phyloP scores from a whole-genome alignment of 2,113 vertebrate genomes.

The Muscicapa adusta region DNA sequence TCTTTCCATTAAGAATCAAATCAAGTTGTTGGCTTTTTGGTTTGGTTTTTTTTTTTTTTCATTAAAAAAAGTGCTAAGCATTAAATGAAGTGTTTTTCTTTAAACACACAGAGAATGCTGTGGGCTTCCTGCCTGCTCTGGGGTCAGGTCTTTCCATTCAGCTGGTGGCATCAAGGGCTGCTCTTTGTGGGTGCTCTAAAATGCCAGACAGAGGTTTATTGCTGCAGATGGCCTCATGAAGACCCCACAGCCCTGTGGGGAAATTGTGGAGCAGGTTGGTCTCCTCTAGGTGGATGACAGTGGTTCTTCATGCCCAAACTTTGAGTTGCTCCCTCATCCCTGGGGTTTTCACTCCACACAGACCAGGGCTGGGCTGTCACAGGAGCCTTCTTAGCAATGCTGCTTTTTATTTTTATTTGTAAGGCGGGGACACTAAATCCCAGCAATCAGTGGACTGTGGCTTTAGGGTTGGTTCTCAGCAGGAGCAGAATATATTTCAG shows the following conservation, averaged over 20 bases:
- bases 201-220: neutral
- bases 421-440: neutral
- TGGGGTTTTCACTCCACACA: neutral
- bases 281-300: neutral
- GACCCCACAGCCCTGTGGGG: no score
- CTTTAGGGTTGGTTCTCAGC: neutral
- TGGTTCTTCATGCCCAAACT: neutral
- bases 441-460: neutral
- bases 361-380: neutral
- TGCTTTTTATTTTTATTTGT: neutral
- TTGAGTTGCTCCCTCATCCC: neutral
- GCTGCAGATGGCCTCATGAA: neutral
- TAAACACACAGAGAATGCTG: neutral
- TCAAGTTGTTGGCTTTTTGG: neutral
- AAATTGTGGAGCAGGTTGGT: neutral
- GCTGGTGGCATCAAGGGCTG: fast-evolving
- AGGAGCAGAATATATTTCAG: neutral
- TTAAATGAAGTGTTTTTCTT: neutral
- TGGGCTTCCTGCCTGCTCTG: neutral
- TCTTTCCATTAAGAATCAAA: slow-evolving; percentile 41
- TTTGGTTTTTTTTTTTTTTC: neutral
- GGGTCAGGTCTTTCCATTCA: neutral
- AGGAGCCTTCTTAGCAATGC: neutral
- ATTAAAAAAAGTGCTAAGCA: neutral
- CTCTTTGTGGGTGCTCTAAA: neutral